Conservation (phyloP, 2,113 vertebrate species). For the Mionectes macconnelli region DNA sequence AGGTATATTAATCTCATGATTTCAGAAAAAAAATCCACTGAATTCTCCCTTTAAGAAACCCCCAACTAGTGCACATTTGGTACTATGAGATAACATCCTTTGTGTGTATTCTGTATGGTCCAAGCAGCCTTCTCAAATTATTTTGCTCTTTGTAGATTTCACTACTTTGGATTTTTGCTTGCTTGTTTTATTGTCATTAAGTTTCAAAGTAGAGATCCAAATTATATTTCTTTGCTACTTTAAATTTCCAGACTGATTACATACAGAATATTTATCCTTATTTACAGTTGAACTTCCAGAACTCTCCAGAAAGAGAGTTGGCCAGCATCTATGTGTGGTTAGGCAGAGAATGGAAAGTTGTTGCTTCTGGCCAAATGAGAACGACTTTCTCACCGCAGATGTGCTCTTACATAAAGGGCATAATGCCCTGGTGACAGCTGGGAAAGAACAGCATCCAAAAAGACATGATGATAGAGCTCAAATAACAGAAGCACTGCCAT, state of each 20-base stretch:
- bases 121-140: background rate
- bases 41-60: background rate
- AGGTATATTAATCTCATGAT: background rate
- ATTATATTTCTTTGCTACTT: background rate
- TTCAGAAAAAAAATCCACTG: background rate
- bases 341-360: background rate
- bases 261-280: background rate
- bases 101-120: background rate
- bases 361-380: background rate
- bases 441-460: background rate
- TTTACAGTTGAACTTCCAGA: background rate
- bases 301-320: background rate
- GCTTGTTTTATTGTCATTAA: background rate
- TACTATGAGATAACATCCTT: background rate
- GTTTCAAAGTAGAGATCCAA: background rate
- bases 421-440: background rate
- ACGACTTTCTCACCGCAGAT: background rate
- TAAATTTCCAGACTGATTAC: background rate
- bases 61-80: background rate
- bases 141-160: background rate
- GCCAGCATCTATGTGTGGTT: too few relatives aligned
- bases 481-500: background rate
- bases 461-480: background rate
- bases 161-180: background rate
- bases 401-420: background rate